A percentile compares a stretch with the other conserved stretches of the same genome.
phyloP scores from a whole-genome alignment of 2,888 invertebrate genomes.

The Lucinisca nassula region DNA sequence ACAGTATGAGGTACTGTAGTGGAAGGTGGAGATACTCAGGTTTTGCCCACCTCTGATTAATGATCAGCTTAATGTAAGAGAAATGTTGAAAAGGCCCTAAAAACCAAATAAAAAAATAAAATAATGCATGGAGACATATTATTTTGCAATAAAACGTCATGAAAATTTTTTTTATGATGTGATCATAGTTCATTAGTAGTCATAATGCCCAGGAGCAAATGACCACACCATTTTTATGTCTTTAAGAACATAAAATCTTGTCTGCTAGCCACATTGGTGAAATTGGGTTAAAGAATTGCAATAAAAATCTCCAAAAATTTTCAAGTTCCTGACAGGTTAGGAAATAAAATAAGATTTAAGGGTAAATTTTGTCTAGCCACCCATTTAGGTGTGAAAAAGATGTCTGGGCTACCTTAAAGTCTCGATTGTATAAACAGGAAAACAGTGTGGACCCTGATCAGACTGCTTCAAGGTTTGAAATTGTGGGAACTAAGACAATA shows the following conservation, averaged over 20 bases:
- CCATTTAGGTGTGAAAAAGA: not conserved
- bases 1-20: too few relatives aligned
- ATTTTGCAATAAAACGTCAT: too few relatives aligned
- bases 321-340: not conserved
- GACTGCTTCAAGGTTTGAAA: too few relatives aligned
- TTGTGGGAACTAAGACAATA: not conserved
- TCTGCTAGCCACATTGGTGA: not conserved
- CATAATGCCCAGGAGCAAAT: not conserved
- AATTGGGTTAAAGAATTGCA: not conserved
- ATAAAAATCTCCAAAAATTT: not conserved
- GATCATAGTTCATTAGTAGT: not conserved
- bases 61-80: too few relatives aligned
- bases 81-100: too few relatives aligned
- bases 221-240: not conserved
- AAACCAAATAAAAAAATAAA: too few relatives aligned
- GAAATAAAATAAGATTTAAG: conserved; percentile 13
- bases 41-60: too few relatives aligned
- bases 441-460: too few relatives aligned
- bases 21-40: too few relatives aligned
- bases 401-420: not conserved
- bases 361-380: not conserved
- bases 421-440: too few relatives aligned
- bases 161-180: not conserved
- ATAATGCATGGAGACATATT: too few relatives aligned
- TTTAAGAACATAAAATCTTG: not conserved